Conservation (phyloP, 2,888 invertebrate species). For the Xestobium rufovillosum region DNA sequence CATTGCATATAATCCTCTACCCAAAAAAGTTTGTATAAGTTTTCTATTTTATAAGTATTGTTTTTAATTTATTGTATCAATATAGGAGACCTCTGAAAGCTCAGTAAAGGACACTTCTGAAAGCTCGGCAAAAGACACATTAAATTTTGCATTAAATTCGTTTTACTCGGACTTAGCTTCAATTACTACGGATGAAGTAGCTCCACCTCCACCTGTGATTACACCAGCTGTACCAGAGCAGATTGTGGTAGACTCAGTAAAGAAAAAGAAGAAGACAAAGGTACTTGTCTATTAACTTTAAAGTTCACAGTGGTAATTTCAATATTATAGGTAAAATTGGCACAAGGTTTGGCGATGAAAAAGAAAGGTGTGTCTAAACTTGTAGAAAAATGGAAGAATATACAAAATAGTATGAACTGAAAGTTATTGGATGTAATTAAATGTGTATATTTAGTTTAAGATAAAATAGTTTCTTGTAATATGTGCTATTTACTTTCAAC, state of each 20-base stretch:
- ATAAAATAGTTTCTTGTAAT: too few species aligned
- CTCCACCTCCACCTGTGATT: slow-evolving; percentile 19
- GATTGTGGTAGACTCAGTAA: slow-evolving; percentile 23
- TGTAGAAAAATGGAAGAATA: slow-evolving; percentile 66
- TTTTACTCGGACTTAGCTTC: slow-evolving; percentile 56
- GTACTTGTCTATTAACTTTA: slow-evolving; percentile 24
- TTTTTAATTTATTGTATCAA: too few species aligned
- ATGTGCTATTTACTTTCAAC: too few species aligned
- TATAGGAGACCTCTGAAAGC: too few species aligned
- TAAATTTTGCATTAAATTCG: slow-evolving; percentile 49
- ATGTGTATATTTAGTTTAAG: too few species aligned
- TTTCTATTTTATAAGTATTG: too few species aligned
- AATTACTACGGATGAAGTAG: slow-evolving; percentile 40
- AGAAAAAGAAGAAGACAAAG: slow-evolving; percentile 38
- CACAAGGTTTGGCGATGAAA: slow-evolving; percentile 54
- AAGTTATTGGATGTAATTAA: neutral
- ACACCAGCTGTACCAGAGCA: slow-evolving; percentile 8
- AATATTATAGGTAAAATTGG: slow-evolving; percentile 45
- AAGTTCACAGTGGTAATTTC: slow-evolving; percentile 1
- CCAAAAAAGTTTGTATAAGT: too few species aligned
- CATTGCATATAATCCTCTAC: slow-evolving; percentile 13
- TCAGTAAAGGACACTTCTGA: too few species aligned
- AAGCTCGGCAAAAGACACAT: slow-evolving; percentile 35
- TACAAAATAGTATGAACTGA: slow-evolving; percentile 46
- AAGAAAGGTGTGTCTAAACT: slow-evolving; percentile 62